These are phyloP conservation scores for Pseudomugil gertrudae DNA, from an alignment of 2,797 vertebrate species.

Conservation along the genomic window DNA sequence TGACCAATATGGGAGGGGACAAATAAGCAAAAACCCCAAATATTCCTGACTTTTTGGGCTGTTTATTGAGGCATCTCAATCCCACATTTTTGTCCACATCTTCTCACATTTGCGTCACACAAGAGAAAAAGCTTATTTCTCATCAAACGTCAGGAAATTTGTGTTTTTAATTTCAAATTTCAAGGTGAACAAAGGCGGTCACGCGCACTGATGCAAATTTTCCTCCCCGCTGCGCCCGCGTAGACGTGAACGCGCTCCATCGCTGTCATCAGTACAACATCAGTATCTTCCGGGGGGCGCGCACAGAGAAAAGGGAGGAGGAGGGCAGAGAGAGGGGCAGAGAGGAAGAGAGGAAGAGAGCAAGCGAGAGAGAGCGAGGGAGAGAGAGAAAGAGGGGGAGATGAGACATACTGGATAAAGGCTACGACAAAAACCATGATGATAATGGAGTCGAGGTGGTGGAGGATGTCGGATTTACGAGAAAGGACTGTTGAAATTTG, in stretches of 20 bases:
- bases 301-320: conserved; percentile 59
- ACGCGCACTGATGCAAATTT: conserved; percentile 40
- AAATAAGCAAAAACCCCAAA: too few relatives aligned
- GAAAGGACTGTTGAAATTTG: conserved; percentile 74
- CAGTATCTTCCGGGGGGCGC: conserved; percentile 71
- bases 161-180: conserved; percentile 19
- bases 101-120: neutral
- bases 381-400: conserved; percentile 37
- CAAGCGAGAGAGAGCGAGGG: conserved; percentile 25
- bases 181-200: conserved; percentile 41
- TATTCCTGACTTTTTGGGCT: too few relatives aligned
- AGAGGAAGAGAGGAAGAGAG: conserved; percentile 17
- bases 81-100: neutral
- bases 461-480: conserved; percentile 72
- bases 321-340: conserved; percentile 35
- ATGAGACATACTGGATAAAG: conserved; percentile 64
- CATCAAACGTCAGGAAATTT: neutral
- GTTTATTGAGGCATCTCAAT: neutral
- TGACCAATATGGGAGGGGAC: neutral
- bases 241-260: conserved; percentile 57
- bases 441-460: conserved; percentile 74
- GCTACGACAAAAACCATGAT: conserved; percentile 66
- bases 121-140: neutral
- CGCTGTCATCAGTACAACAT: conserved; percentile 78
- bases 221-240: conserved; percentile 23